Conservation (phyloP, 2,888 invertebrate species). For the Chrysopilus asiliformis region DNA sequence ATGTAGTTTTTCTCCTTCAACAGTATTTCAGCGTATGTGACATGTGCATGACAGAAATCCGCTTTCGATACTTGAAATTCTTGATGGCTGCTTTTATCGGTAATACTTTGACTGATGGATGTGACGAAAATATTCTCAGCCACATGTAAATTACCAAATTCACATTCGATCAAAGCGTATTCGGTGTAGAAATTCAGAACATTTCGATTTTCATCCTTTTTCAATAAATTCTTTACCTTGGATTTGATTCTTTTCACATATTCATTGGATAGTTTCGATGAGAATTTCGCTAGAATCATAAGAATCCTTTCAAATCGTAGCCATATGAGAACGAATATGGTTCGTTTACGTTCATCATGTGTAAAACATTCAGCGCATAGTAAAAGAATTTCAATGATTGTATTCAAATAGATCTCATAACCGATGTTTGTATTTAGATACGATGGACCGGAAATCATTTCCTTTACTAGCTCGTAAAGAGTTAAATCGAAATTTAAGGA, state of each 20-base stretch:
- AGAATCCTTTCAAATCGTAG: slow-evolving; percentile 46
- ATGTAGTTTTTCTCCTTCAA: slow-evolving; percentile 16
- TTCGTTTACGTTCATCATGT: slow-evolving; percentile 35
- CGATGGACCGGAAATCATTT: slow-evolving; percentile 45
- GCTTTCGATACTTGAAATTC: slow-evolving; percentile 16
- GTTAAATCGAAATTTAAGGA: slow-evolving; percentile 17
- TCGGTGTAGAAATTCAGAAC: slow-evolving; percentile 47
- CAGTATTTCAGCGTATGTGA: slow-evolving; percentile 24
- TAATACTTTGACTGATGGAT: slow-evolving; percentile 25
- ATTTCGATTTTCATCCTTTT: slow-evolving; percentile 40
- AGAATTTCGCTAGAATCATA: slow-evolving; percentile 37
- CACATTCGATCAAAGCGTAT: slow-evolving; percentile 47
- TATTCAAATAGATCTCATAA: slow-evolving; percentile 44
- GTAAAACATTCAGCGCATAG: slow-evolving; percentile 39
- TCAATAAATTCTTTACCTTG: slow-evolving; percentile 43
- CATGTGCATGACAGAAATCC: slow-evolving; percentile 22
- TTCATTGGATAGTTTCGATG: slow-evolving; percentile 31
- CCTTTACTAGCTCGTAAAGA: slow-evolving; percentile 31
- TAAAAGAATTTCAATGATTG: slow-evolving; percentile 40
- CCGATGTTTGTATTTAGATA: slow-evolving; percentile 45
- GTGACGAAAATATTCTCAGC: slow-evolving; percentile 41
- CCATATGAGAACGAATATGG: slow-evolving; percentile 47
- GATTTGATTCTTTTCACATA: slow-evolving; percentile 27
- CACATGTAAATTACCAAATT: slow-evolving; percentile 37
- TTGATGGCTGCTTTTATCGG: too few species aligned